Base-by-base conservation (phyloP, 2,888 invertebrate species). In the Lydus trimaculatus region DNA sequence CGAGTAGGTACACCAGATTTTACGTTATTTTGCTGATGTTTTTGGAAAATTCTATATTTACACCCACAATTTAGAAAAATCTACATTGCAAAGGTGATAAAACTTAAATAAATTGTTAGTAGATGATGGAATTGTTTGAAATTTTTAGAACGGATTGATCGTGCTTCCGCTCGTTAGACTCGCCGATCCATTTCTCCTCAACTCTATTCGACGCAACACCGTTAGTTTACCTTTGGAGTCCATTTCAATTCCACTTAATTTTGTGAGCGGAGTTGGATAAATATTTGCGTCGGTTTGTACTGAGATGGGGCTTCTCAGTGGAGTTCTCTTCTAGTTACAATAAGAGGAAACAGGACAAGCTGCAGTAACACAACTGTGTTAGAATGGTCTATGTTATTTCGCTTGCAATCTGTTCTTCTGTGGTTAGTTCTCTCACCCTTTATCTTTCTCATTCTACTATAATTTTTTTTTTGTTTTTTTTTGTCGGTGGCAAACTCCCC, bases 201-300 rank as follows among this genome's bases (percentile, higher is more conserved):
- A 23, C 68, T 72, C 75, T 70, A 67, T 74, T 74, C 72, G 60
- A 65, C 64, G 70, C 70, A 75, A 73, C 73, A 74, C 76, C 71
- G 74, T 76, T 76, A 81, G 84, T 85, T 85, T 85, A 85, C 85
- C 85, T 84, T 84, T 81, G 84, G 85, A 84, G 83, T 85, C 85
- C 85, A 84, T 85, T 85, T 84, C 85, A 85, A 85, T 85, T 85
- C 85, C 85, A 85, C 85, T 85, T 85, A 85, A 85, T 85, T 85
- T 85, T 85, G 85, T 85, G 85, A 84, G 83, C 84, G 83, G 81
- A 84, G 81, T 81, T 81, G 82, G 77, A 84, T 81, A 85, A 85
- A 85, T 85, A 85, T 85, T 85, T 85, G 84, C 83, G 69, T 76
- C 79, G 82, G 83, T 82, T 84, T 82, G 84, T 83, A 81, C 78